These are phyloP conservation scores for Asteroscopus sphinx DNA, from an alignment of 2,888 invertebrate genomes.

Conservation along the genomic window DNA sequence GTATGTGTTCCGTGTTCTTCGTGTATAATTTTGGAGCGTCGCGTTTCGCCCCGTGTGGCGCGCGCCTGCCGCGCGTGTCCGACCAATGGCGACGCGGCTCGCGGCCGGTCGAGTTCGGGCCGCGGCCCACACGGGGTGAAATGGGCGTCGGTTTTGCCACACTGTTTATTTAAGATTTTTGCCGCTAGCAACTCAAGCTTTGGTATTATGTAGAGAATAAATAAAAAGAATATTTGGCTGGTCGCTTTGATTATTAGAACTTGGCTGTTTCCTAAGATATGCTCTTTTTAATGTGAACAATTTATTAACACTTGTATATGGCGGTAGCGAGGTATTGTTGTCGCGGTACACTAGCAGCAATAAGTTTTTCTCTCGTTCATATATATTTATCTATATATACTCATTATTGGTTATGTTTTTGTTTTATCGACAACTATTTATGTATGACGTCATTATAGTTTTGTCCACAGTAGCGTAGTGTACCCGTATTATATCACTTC, in stretches of 20 bases:
- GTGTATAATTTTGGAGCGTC: constrained; percentile 67
- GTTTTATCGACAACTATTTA: constrained; percentile 33
- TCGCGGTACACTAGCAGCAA: constrained; percentile 55
- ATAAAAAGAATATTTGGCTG: constrained; percentile 82
- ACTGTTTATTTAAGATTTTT: constrained; percentile 76
- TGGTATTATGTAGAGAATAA: constrained; percentile 73
- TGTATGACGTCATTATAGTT: constrained; percentile 41
- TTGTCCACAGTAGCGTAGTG: constrained; percentile 58
- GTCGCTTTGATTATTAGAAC: constrained; percentile 81
- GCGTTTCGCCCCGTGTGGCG: constrained; percentile 64
- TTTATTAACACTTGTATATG: constrained; percentile 54
- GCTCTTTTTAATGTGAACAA: constrained; percentile 74
- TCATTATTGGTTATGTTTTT: constrained; percentile 20
- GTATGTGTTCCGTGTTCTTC: constrained; percentile 80
- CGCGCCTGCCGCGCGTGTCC: constrained; percentile 46
- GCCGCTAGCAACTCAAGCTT: constrained; percentile 83
- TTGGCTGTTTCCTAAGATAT: constrained; percentile 81
- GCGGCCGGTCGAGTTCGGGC: constrained; percentile 27
- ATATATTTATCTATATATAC: constrained; percentile 46
- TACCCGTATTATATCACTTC: constrained; percentile 32
- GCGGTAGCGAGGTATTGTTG: constrained; percentile 48
- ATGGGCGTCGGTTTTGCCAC: constrained; percentile 63
- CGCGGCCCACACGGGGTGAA: constrained; percentile 63
- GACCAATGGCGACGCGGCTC: constrained; percentile 59
- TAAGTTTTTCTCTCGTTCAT: constrained; percentile 72